phyloP scores from a whole-genome alignment of 2,888 invertebrate genomes.

The Scotopteryx bipunctaria region DNA sequence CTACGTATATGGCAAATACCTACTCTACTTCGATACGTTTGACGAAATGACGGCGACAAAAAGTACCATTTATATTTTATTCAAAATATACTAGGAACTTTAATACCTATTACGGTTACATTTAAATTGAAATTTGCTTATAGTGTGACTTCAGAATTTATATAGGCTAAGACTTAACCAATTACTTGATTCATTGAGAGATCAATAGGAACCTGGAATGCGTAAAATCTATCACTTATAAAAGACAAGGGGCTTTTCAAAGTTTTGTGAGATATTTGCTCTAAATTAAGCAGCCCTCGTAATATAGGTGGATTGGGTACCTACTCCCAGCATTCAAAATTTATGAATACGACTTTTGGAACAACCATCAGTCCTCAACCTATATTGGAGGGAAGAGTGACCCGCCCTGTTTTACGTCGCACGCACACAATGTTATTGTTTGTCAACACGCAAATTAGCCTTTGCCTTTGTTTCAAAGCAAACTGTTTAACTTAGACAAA shows the following conservation, averaged over 20 bases:
- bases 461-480: conserved; percentile 1
- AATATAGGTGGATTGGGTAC: background rate
- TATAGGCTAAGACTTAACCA: too few species aligned
- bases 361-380: conserved; percentile 3
- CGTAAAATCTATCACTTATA: background rate
- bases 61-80: too few species aligned
- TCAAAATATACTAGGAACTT: too few species aligned
- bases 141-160: too few species aligned
- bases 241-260: background rate
- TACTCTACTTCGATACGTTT: too few species aligned
- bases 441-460: conserved; percentile 17
- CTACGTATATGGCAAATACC: too few species aligned
- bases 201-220: too few species aligned
- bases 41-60: too few species aligned
- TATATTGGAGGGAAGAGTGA: conserved; percentile 13
- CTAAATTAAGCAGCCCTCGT: background rate
- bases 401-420: conserved; percentile 14
- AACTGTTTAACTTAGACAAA: background rate
- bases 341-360: conserved; percentile 9
- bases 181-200: too few species aligned
- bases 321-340: conserved; percentile 10
- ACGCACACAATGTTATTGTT: conserved; percentile 15
- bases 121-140: too few species aligned
- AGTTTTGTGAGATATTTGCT: background rate
- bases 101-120: too few species aligned